Conservation (phyloP, 1,140 invertebrate genomes). For the Hylaeus anthracinus region DNA sequence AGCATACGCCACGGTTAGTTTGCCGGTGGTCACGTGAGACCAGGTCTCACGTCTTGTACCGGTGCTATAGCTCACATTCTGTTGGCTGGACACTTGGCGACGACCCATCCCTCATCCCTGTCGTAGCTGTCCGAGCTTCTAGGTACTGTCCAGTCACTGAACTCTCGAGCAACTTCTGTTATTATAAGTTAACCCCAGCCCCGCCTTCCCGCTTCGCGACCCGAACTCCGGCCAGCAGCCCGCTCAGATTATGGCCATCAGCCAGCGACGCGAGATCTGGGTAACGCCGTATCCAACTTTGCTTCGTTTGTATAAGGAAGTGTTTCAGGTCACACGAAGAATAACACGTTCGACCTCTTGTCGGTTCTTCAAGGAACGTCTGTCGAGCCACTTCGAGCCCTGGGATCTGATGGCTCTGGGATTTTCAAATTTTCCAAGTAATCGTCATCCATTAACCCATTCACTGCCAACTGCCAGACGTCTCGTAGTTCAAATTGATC, state of each 20-base stretch:
- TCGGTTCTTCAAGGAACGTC: conserved; percentile 58
- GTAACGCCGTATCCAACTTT: conserved; percentile 73
- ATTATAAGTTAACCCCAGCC: conserved; percentile 80
- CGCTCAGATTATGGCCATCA: conserved; percentile 79
- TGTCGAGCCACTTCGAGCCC: conserved; percentile 22
- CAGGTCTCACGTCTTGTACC: conserved; percentile 71
- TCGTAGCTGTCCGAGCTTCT: conserved; percentile 69
- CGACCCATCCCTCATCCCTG: conserved; percentile 77
- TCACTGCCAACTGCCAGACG: too few relatives aligned
- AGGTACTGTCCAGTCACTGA: conserved; percentile 74
- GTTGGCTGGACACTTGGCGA: conserved; percentile 79
- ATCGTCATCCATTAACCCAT: conserved; percentile 13
- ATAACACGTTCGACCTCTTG: conserved; percentile 77
- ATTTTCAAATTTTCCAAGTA: conserved; percentile 4
- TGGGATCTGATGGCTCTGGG: background rate
- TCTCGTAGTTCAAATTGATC: too few relatives aligned
- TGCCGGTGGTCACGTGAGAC: conserved; percentile 66
- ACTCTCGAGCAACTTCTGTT: conserved; percentile 79
- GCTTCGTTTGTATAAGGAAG: conserved; percentile 78
- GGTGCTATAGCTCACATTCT: conserved; percentile 67
- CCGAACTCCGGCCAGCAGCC: conserved; percentile 48
- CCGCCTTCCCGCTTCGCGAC: conserved; percentile 17
- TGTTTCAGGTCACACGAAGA: conserved; percentile 74
- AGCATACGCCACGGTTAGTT: conserved; percentile 73
- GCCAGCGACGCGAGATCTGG: conserved; percentile 76